phyloP scores from a whole-genome alignment of 2,888 invertebrate species.

The Tipula unca region DNA sequence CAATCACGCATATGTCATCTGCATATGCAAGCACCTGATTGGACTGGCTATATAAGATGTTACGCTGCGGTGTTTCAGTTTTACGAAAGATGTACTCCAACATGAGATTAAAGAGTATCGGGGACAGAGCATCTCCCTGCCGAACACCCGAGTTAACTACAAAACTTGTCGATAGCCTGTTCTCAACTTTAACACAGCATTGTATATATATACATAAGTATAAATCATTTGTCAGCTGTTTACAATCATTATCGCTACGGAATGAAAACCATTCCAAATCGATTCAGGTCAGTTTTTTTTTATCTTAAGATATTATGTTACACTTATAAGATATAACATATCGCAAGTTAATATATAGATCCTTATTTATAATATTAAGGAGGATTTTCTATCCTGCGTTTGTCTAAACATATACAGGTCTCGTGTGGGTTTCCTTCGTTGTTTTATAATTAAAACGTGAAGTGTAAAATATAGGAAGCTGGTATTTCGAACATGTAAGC shows the following conservation, averaged over 20 bases:
- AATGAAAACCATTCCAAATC: not conserved
- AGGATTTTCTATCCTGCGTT: not conserved
- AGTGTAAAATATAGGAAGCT: not conserved
- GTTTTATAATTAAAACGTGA: not conserved
- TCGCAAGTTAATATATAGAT: not conserved
- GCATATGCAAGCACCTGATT: too few relatives aligned
- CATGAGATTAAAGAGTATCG: too few relatives aligned
- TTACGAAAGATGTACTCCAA: too few relatives aligned
- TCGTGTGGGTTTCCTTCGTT: not conserved
- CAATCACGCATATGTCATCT: too few relatives aligned
- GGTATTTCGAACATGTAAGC: not conserved
- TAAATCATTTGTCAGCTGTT: not conserved
- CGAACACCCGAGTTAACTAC: too few relatives aligned
- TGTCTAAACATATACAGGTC: not conserved
- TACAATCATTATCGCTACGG: not conserved
- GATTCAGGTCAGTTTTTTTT: not conserved
- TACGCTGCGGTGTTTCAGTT: too few relatives aligned
- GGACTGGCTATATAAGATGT: too few relatives aligned
- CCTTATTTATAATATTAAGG: not conserved
- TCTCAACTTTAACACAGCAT: too few relatives aligned
- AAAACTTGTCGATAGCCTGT: too few relatives aligned
- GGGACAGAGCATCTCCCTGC: too few relatives aligned
- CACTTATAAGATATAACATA: not conserved
- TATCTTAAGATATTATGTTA: not conserved
- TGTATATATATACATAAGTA: too few relatives aligned